These are phyloP conservation scores for Agrochola litura DNA, from an alignment of 2,888 invertebrate species.

Conservation along the genomic window DNA sequence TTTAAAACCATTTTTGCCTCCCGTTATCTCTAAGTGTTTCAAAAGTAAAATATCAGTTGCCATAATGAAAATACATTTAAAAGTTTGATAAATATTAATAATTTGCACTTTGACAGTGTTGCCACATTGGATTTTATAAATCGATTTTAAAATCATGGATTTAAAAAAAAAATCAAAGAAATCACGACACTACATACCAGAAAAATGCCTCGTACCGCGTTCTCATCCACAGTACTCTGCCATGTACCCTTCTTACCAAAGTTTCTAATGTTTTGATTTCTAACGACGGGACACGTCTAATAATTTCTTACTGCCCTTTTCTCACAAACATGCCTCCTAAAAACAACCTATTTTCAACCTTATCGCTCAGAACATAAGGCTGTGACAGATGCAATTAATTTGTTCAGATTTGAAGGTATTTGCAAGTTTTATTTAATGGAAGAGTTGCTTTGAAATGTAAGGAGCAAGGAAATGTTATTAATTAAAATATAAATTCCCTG, in stretches of 20 bases:
- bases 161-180: no score
- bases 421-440: conserved; percentile 77
- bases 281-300: conserved; percentile 86
- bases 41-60: no score
- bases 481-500: conserved; percentile 73
- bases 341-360: conserved; percentile 45
- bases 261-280: conserved; percentile 86
- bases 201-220: conserved; percentile 66
- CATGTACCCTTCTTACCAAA: conserved; percentile 70
- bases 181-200: no score
- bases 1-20: no score
- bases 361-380: conserved; percentile 43
- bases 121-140: no score
- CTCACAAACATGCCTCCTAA: conserved; percentile 42
- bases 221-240: conserved; percentile 45
- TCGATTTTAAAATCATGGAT: no score
- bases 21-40: no score
- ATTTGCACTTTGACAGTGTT: no score
- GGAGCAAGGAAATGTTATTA: conserved; percentile 75
- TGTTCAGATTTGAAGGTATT: conserved; percentile 72
- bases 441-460: conserved; percentile 74
- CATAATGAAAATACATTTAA: no score
- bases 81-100: no score
- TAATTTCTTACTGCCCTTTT: conserved; percentile 77
- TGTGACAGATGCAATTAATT: conserved; percentile 16